Conservation (phyloP, 2,113 vertebrate species). For the Cichladusa arquata region DNA sequence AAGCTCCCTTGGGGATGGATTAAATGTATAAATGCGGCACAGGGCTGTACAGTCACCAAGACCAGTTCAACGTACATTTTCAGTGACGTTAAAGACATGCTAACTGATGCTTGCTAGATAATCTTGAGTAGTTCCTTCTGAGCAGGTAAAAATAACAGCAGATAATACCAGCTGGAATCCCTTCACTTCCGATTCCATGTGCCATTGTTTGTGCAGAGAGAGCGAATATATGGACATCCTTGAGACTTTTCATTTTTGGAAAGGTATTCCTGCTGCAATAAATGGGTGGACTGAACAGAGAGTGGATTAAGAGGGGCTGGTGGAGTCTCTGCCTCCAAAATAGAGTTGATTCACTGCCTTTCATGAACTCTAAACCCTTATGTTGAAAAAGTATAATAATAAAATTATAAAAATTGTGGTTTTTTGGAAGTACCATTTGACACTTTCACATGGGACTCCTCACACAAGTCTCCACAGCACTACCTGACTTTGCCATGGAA, state of each 20-base stretch:
- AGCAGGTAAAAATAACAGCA: neutral
- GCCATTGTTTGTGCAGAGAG: neutral
- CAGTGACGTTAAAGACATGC: neutral
- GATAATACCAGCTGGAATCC: neutral
- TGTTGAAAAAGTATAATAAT: neutral
- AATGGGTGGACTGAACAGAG: neutral
- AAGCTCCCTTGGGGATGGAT: neutral
- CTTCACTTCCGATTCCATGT: accelerated
- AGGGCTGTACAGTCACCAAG: neutral
- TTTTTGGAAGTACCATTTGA: neutral
- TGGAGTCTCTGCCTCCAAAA: neutral
- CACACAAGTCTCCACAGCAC: neutral
- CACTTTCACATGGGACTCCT: neutral
- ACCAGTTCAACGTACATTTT: neutral
- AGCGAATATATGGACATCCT: neutral
- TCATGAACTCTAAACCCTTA: neutral
- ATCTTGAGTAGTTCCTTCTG: neutral
- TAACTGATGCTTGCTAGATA: neutral
- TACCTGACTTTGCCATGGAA: neutral
- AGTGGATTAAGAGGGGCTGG: neutral
- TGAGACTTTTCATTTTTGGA: neutral
- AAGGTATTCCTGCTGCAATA: neutral
- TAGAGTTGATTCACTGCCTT: neutral
- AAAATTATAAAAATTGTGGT: neutral
- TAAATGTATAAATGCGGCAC: neutral